A percentile compares a stretch with the other conserved stretches of the same genome.
Conservation (phyloP, 2,888 invertebrate genomes). For the Schrankia costaestrigalis region DNA sequence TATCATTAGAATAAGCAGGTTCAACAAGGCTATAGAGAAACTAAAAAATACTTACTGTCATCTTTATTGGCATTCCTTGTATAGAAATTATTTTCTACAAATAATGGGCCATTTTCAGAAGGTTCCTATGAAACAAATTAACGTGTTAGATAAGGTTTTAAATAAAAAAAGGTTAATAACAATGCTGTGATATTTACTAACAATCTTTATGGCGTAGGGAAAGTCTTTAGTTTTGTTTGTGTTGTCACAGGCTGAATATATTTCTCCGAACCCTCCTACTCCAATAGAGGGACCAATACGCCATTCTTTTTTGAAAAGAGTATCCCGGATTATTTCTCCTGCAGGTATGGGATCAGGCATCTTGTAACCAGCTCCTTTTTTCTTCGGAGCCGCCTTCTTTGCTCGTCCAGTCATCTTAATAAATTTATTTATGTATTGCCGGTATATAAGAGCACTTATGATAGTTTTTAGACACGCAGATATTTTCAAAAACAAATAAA, state of each 20-base stretch:
- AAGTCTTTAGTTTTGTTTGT: conserved; percentile 78
- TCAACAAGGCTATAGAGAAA: too few relatives aligned
- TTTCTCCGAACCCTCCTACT: conserved; percentile 95
- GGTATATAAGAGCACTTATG: too few relatives aligned
- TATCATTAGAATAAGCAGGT: too few relatives aligned
- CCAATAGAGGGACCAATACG: conserved; percentile 93
- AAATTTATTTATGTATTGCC: conserved; percentile 6
- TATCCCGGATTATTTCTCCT: conserved; percentile 89
- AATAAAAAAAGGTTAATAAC: too few relatives aligned
- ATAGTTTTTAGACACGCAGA: too few relatives aligned
- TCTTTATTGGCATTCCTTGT: conserved; percentile 86
- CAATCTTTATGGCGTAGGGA: conserved; percentile 89
- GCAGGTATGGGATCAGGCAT: conserved; percentile 86
- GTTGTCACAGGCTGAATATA: conserved; percentile 89
- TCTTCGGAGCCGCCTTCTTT: conserved; percentile 63
- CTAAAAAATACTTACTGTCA: conserved; percentile 82
- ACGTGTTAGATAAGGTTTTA: too few relatives aligned
- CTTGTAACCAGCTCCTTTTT: conserved; percentile 71
- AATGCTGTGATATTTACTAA: conserved; percentile 80
- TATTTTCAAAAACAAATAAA: conserved; percentile 17
- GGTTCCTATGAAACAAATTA: too few relatives aligned
- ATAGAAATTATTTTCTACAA: conserved; percentile 96
- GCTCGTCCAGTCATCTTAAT: conserved; percentile 55
- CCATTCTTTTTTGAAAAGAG: conserved; percentile 88
- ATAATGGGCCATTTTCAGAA: conserved; percentile 94